phyloP scores from a whole-genome alignment of 2,113 vertebrate genomes.

The Herpetotheres cachinnans region DNA sequence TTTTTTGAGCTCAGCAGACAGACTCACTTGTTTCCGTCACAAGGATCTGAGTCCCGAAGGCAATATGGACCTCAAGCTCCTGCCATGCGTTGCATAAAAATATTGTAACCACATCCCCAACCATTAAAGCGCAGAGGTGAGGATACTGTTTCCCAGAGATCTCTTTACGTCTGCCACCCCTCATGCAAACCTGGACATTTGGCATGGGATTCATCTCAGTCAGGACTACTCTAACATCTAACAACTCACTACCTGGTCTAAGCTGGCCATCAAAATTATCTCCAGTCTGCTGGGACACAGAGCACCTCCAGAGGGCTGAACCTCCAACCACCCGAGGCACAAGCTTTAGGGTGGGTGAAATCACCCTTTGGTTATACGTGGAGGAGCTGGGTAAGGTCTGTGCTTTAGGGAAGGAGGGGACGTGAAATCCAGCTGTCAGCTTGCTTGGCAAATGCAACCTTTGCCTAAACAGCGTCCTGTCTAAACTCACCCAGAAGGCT shows the following conservation, averaged over 20 bases:
- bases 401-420: neutral
- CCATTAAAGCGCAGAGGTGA: accelerated
- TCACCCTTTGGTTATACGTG: accelerated
- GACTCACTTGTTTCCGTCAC: neutral
- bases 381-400: neutral
- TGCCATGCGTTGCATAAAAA: accelerated
- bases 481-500: neutral
- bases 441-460: neutral
- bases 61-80: accelerated
- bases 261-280: neutral
- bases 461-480: neutral
- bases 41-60: neutral
- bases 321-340: neutral
- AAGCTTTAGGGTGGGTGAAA: neutral
- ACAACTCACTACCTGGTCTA: neutral
- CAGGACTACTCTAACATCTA: neutral
- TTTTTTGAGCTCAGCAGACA: neutral
- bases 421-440: neutral
- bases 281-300: neutral
- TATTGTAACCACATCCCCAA: neutral
- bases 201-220: neutral
- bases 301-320: neutral
- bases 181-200: neutral
- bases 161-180: neutral
- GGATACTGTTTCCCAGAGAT: neutral